These are phyloP conservation scores for Hecatera dysodea DNA, from an alignment of 2,888 invertebrate species.

Conservation along the genomic window DNA sequence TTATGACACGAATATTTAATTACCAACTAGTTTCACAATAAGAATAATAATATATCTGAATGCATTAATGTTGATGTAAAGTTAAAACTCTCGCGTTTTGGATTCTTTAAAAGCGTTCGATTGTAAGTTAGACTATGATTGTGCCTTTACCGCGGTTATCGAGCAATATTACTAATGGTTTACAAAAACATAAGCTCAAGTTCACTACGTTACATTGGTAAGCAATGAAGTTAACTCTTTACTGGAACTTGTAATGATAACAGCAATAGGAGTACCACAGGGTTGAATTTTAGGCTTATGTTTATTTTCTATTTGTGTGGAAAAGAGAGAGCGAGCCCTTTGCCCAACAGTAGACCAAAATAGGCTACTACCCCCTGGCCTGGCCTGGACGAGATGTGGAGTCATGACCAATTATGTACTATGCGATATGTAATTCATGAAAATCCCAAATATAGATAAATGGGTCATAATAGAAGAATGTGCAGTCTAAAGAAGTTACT, in stretches of 20 bases:
- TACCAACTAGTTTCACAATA: slow-evolving; percentile 24
- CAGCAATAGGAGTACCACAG: slow-evolving; percentile 7
- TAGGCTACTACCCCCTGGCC: neutral
- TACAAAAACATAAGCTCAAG: slow-evolving; percentile 4
- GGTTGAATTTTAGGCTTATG: slow-evolving; percentile 10
- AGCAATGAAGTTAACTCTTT: neutral
- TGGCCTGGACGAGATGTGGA: neutral
- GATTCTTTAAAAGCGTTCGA: slow-evolving; percentile 7
- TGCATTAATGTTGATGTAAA: neutral
- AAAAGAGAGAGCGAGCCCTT: neutral
- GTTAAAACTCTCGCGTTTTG: neutral
- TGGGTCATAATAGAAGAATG: neutral
- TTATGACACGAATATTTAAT: slow-evolving; percentile 16
- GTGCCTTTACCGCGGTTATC: too few relatives aligned
- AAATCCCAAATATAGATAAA: neutral
- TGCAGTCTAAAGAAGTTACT: neutral
- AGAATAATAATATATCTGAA: slow-evolving; percentile 20
- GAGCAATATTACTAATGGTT: neutral
- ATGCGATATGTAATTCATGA: neutral
- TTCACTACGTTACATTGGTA: neutral
- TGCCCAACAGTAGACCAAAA: neutral
- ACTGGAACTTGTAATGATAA: neutral
- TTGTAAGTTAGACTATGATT: neutral
- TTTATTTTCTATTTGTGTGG: neutral
- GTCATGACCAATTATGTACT: too few relatives aligned